Evolutionary conservation across 2,888 invertebrate species (phyloP).

Genomic region (Thyatira batis): DNA sequence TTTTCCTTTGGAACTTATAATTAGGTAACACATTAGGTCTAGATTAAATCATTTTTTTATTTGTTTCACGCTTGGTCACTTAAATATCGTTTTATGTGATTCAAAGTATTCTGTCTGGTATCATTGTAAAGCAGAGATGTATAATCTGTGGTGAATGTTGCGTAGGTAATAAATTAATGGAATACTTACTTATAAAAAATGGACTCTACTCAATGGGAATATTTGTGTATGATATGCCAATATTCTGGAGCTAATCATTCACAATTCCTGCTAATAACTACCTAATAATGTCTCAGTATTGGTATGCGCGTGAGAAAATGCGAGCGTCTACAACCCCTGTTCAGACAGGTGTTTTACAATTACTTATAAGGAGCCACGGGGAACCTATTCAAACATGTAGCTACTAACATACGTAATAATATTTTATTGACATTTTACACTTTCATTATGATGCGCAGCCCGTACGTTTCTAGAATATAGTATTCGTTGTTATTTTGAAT

Average conservation of each 20-base stretch:
- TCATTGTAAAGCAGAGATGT: no score
- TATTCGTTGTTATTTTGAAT: not conserved
- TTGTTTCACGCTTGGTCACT: not conserved
- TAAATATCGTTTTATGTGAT: not conserved
- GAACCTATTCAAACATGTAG: not conserved
- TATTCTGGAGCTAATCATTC: not conserved
- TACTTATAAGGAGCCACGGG: not conserved
- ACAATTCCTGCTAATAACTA: not conserved
- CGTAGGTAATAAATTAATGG: no score
- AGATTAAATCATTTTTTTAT: no score
- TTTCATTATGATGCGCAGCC: not conserved
- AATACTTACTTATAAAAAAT: no score
- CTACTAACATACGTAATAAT: not conserved
- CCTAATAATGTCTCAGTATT: not conserved
- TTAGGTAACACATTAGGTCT: no score
- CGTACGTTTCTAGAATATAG: not conserved
- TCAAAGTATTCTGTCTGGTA: not conserved
- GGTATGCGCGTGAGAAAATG: slow-evolving; percentile 1
- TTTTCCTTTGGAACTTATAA: not conserved
- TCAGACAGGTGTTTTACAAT: not conserved
- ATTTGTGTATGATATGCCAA: not conserved
- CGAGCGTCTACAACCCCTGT: not conserved
- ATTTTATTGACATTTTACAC: not conserved
- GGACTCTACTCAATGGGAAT: no score
- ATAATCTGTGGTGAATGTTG: not conserved